phyloP scores from a whole-genome alignment of 2,888 invertebrate species.

The Drosophila borborema region DNA sequence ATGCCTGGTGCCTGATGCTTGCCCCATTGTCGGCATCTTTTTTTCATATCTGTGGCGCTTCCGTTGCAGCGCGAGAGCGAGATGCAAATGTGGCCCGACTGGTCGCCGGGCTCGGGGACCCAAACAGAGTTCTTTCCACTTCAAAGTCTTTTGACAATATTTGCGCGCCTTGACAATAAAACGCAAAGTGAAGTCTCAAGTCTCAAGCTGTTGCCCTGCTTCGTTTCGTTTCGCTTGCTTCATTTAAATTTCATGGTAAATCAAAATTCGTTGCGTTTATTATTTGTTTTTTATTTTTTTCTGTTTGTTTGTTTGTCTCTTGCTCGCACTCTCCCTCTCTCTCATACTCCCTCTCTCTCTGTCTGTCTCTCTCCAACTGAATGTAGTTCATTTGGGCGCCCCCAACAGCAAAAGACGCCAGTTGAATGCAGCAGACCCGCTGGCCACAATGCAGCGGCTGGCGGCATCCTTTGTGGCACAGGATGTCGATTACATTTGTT shows the following conservation, averaged over 20 bases:
- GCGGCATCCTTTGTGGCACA: conserved; percentile 74
- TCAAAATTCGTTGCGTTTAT: conserved; percentile 77
- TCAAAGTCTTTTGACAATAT: conserved; percentile 77
- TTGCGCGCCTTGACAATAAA: conserved; percentile 79
- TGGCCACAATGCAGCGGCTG: conserved; percentile 29
- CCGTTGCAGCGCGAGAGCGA: conserved; percentile 72
- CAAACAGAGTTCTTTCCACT: conserved; percentile 16
- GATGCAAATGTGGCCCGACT: conserved; percentile 66
- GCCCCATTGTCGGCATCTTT: conserved; percentile 72
- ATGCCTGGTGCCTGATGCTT: conserved; percentile 15
- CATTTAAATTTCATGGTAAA: conserved; percentile 80
- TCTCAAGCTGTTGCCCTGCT: conserved; percentile 46
- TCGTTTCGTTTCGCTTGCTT: conserved; percentile 41
- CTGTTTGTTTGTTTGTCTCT: conserved; percentile 13
- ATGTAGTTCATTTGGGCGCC: conserved; percentile 61
- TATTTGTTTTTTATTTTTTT: conserved; percentile 56
- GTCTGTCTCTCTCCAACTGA: too few relatives aligned
- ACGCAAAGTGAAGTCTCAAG: conserved; percentile 67
- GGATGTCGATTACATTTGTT: conserved; percentile 79
- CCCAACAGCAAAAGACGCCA: conserved; percentile 31
- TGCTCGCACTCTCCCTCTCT: background rate
- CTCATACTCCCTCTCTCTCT: too few relatives aligned
- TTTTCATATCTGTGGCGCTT: conserved; percentile 75
- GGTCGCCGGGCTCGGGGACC: conserved; percentile 11
- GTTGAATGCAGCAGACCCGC: conserved; percentile 33